A percentile compares a stretch with the other conserved stretches of the same genome.
phyloP scores from a whole-genome alignment of 2,888 invertebrate genomes.

The Heteromyza rotundicornis region DNA sequence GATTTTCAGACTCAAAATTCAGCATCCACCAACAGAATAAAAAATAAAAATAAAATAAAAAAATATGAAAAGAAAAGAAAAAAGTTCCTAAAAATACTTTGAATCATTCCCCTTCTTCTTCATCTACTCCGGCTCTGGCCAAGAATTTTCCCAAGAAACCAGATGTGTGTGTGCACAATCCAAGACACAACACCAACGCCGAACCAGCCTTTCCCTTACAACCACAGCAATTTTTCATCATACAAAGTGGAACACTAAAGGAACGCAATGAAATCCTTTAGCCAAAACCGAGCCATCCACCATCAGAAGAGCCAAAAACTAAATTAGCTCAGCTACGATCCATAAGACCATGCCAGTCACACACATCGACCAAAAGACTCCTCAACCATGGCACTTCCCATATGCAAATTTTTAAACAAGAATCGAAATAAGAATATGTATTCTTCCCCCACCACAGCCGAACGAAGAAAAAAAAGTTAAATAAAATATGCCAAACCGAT shows the following conservation, averaged over 20 bases:
- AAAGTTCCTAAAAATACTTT: slow-evolving; percentile 12
- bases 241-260: slow-evolving; percentile 21
- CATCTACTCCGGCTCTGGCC: slow-evolving; percentile 2
- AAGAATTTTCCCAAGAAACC: slow-evolving; percentile 34
- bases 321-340: slow-evolving; percentile 41
- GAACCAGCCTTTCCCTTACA: no score
- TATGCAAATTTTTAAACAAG: no score
- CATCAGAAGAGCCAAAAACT: slow-evolving; percentile 37
- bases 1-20: slow-evolving; percentile 34
- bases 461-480: no score
- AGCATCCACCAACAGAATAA: slow-evolving; percentile 23
- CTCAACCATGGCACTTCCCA: no score
- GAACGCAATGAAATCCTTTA: slow-evolving; percentile 6
- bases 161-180: slow-evolving; percentile 20
- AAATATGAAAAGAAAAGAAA: not conserved
- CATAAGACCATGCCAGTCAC: slow-evolving; percentile 15
- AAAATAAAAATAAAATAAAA: not conserved
- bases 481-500: slow-evolving; percentile 5
- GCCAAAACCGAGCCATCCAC: not conserved
- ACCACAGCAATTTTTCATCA: slow-evolving; percentile 14
- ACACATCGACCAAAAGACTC: not conserved
- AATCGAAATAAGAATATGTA: no score
- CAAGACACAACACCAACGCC: not conserved
- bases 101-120: no score
- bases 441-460: no score